These are phyloP conservation scores for Ceyx erithaca DNA, from an alignment of 2,797 vertebrate genomes.

Conservation along the genomic window DNA sequence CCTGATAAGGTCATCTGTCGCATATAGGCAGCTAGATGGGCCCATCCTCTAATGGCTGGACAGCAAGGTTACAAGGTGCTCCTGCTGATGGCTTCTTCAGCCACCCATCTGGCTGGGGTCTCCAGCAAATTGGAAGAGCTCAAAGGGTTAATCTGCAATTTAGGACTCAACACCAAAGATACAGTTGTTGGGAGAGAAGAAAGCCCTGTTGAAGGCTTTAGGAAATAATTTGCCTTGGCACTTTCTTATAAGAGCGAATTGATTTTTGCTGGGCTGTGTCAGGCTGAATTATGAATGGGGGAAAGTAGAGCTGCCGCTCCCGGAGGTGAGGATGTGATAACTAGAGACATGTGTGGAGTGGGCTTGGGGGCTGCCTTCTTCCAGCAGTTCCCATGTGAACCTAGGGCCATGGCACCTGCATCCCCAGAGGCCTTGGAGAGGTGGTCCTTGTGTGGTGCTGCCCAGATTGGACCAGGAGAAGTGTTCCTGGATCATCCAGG, in stretches of 20 bases:
- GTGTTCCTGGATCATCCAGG: not conserved
- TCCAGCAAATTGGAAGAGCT: not conserved
- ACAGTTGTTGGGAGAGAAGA: slow-evolving; percentile 14
- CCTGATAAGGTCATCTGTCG: not conserved
- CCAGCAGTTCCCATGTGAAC: not conserved
- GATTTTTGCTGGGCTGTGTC: slow-evolving; percentile 74
- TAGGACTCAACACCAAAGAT: not conserved
- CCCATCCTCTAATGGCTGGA: not conserved
- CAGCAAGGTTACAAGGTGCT: not conserved
- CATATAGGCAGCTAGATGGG: not conserved
- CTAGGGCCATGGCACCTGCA: rapidly evolving
- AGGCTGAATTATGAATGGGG: slow-evolving; percentile 66
- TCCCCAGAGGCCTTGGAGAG: not conserved
- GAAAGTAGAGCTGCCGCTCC: not conserved
- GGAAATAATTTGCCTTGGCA: slow-evolving; percentile 73
- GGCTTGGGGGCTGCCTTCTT: not conserved
- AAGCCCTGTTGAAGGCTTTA: slow-evolving; percentile 14
- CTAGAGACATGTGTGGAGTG: rapidly evolving
- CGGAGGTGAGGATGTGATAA: slow-evolving; percentile 29
- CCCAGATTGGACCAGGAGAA: not conserved
- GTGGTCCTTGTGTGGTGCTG: rapidly evolving
- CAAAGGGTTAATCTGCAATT: slow-evolving; percentile 35
- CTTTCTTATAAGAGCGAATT: slow-evolving; percentile 72
- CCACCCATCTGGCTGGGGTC: not conserved
- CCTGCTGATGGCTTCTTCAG: not conserved